Evolutionary conservation across 2,888 invertebrate genomes (phyloP), one percentile per base, ranked within the genome.

Genomic region (Leucoma salicis): DNA sequence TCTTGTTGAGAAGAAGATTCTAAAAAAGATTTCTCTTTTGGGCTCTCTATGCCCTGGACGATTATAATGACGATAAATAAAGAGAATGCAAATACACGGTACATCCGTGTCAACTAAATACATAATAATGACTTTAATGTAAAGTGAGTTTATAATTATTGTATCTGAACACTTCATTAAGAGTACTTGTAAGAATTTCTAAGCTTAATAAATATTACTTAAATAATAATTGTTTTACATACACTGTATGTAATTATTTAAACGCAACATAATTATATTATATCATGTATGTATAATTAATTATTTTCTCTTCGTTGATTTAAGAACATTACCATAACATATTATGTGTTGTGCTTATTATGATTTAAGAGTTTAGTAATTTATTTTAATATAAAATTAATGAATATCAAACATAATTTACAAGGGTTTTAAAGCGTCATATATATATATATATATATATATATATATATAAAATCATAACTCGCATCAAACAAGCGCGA

Each of bases 401-500:
- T 46, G 24, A 46, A 16, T 33, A 38, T 34, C 14, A 40, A 45
- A 59, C 24, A 38, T 7, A 12, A 36, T 31, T 10, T 37, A n/a
- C n/a, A n/a, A 46, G 35, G 15, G 18, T 39, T 44, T 15, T n/a
- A n/a, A 5, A 36, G 25, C 27, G 5, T 5, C 11, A 5, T 27
- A 27, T 10, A 27, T 27, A 12, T n/a, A 11, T 5, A 37, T 39
- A 63, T 70, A 75, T 74, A 2, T 72, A 74, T 68, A 70, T n/a
- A n/a, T n/a, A n/a, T n/a, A n/a, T n/a, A n/a, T n/a, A n/a, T n/a
- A n/a, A n/a, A n/a, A n/a, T n/a, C n/a, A n/a, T n/a, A n/a, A n/a
- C n/a, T n/a, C n/a, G n/a, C n/a, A n/a, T n/a, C 67, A 65, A 66
- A 68, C 63, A 74, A 73, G 70, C 74, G 74, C 72, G 68, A 67